These are phyloP conservation scores for Coptotermes formosanus DNA, from an alignment of 1,140 invertebrate genomes.

Conservation along the genomic window DNA sequence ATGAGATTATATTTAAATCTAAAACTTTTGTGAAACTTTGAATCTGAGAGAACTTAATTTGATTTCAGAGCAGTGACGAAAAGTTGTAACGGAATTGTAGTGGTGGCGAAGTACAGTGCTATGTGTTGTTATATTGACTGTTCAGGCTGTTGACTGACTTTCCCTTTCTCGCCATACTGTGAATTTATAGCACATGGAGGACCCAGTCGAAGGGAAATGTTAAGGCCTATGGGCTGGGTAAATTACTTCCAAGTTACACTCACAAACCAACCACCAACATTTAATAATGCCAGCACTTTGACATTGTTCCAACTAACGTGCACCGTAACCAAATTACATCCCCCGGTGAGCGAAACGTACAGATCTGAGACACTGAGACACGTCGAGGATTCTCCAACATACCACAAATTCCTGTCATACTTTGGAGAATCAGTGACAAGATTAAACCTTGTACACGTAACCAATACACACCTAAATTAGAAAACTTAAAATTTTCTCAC, in stretches of 20 bases:
- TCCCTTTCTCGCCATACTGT: background rate
- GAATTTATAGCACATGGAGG: too few relatives aligned
- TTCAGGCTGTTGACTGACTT: background rate
- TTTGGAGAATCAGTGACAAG: too few relatives aligned
- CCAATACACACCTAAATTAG: too few relatives aligned
- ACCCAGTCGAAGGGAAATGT: too few relatives aligned
- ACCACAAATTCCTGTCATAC: too few relatives aligned
- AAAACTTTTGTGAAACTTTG: background rate
- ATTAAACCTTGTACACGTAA: too few relatives aligned
- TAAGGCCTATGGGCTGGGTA: too few relatives aligned
- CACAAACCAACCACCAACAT: background rate
- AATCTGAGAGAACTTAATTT: background rate
- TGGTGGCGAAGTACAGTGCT: background rate
- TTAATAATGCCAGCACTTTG: background rate
- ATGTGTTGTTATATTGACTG: too few relatives aligned
- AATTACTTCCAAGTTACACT: background rate
- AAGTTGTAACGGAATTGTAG: conserved; percentile 1
- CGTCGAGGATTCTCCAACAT: too few relatives aligned
- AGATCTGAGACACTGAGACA: background rate
- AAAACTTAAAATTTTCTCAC: too few relatives aligned
- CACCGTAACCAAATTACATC: background rate
- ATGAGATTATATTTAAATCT: conserved; percentile 5
- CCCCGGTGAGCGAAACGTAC: background rate
- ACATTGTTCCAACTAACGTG: background rate
- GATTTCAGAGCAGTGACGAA: background rate